Evolutionary conservation across 2,797 vertebrate genomes (phyloP).

Genomic region (Pseudochaenichthys georgianus): DNA sequence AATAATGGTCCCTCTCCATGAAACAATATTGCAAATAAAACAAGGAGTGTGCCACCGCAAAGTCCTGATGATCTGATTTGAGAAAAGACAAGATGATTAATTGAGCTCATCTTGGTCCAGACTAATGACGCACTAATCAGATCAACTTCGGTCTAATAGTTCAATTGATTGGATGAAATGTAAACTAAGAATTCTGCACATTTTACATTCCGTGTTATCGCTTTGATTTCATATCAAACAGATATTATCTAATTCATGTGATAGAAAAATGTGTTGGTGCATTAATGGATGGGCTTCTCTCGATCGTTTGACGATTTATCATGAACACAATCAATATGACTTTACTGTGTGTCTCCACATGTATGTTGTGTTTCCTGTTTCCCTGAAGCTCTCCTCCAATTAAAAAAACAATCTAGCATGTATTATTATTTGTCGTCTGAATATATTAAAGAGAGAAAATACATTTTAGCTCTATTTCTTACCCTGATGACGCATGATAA

Average conservation of each 20-base stretch:
- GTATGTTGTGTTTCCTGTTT: constrained; percentile 37
- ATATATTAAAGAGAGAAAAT: background rate
- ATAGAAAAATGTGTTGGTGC: background rate
- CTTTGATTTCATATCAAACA: constrained; percentile 2
- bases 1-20: constrained; percentile 50
- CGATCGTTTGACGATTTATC: constrained; percentile 49
- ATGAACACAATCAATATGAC: constrained; percentile 64
- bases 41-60: constrained; percentile 23
- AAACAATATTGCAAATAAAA: constrained; percentile 60
- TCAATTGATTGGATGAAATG: background rate
- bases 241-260: background rate
- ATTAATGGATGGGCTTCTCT: background rate
- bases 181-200: background rate
- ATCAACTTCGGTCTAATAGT: constrained; percentile 13
- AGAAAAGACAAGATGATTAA: constrained; percentile 42
- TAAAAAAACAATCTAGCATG: constrained; percentile 8
- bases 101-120: constrained; percentile 11
- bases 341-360: constrained; percentile 27
- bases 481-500: background rate
- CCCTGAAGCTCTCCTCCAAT: constrained; percentile 20
- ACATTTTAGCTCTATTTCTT: background rate
- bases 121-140: constrained; percentile 16
- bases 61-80: constrained; percentile 18
- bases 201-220: constrained; percentile 3
- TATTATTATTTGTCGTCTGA: constrained; percentile 6